These are phyloP conservation scores for Virgularia gustaviana DNA, from an alignment of 92 coral and sea anemone genomes.

Conservation along the genomic window DNA sequence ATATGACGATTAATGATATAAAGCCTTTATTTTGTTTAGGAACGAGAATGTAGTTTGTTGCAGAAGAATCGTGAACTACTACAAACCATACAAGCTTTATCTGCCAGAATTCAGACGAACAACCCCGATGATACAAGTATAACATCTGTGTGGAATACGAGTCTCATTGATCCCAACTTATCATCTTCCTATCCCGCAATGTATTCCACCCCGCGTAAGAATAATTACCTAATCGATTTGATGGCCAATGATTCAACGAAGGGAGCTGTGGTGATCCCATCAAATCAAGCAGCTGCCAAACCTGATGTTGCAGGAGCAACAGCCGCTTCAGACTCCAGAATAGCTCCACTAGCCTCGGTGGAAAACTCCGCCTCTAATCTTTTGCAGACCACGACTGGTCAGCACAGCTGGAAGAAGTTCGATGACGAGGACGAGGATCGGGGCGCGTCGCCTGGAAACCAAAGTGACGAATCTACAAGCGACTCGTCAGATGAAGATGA, in stretches of 20 bases:
- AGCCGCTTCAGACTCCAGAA: slow-evolving; percentile 1
- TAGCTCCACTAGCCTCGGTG: slow-evolving; percentile 14
- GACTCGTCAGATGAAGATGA: slow-evolving; percentile 34
- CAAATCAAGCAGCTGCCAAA: slow-evolving; percentile 6
- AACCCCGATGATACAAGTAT: slow-evolving; percentile 21
- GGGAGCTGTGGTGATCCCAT: slow-evolving; percentile 5
- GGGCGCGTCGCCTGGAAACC: slow-evolving; percentile 23
- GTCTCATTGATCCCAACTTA: neutral
- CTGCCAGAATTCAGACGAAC: slow-evolving; percentile 66
- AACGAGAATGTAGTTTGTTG: slow-evolving; percentile 75
- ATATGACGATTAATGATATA: too few species aligned
- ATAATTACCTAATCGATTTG: neutral
- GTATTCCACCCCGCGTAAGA: slow-evolving; percentile 26
- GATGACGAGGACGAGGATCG: slow-evolving; percentile 26
- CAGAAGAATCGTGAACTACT: slow-evolving; percentile 87
- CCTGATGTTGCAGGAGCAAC: neutral
- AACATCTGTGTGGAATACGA: neutral
- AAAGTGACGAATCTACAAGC: slow-evolving; percentile 8
- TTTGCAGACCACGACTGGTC: slow-evolving; percentile 22
- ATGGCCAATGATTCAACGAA: slow-evolving; percentile 17
- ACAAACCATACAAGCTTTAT: slow-evolving; percentile 71
- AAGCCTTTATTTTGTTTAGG: slow-evolving; percentile 63
- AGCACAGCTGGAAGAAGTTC: slow-evolving; percentile 32
- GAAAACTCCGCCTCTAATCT: neutral
- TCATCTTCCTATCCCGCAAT: slow-evolving; percentile 9